Conservation (phyloP, 2,113 vertebrate species). For the Todiramphus chloris region DNA sequence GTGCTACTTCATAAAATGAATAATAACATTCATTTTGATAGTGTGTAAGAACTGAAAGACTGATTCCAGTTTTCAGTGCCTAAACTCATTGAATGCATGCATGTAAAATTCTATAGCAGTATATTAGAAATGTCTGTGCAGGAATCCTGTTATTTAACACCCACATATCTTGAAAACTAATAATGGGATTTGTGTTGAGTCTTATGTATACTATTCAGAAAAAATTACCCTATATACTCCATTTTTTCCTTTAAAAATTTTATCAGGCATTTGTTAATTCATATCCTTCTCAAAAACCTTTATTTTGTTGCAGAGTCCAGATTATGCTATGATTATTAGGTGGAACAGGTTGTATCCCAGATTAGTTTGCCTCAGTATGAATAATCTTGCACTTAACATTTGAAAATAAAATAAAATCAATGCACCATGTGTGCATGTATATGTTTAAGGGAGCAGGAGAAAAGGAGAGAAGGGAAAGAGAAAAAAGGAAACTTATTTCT, state of each 20-base stretch:
- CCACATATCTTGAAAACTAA: slow-evolving; percentile 46
- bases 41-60: neutral
- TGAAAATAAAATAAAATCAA: neutral
- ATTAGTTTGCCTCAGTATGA: neutral
- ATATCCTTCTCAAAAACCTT: neutral
- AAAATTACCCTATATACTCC: slow-evolving; percentile 31
- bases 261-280: slow-evolving; percentile 39
- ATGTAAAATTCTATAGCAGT: slow-evolving; percentile 32
- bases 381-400: neutral
- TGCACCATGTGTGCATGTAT: accelerated
- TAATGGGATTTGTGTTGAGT: slow-evolving; percentile 29
- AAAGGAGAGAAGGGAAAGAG: neutral
- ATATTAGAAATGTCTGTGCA: slow-evolving; percentile 9
- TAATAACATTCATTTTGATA: neutral
- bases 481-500: neutral
- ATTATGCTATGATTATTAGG: neutral
- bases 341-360: neutral
- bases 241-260: slow-evolving; percentile 50
- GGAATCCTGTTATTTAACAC: slow-evolving; percentile 31
- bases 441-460: neutral
- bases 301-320: neutral
- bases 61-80: neutral
- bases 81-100: neutral
- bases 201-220: slow-evolving; percentile 16
- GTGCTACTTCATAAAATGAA: neutral